Percentiles rank a stretch among this genome's conserved stretches.
These are phyloP conservation scores for Rhynchonycteris naso DNA, from an alignment of 2,797 vertebrate species.

Conservation along the genomic window DNA sequence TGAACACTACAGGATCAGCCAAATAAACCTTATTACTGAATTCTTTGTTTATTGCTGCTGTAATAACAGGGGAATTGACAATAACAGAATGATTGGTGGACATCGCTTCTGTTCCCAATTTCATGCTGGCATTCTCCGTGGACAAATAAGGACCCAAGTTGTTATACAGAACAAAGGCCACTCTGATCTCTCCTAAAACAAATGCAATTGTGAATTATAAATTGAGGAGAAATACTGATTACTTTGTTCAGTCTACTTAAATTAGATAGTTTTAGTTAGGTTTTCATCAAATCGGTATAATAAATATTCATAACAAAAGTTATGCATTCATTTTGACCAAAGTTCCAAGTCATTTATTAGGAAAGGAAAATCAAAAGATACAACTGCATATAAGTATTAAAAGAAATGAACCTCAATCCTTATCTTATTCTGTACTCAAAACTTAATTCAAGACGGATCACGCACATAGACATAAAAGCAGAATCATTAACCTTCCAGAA, in stretches of 20 bases:
- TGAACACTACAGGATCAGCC: slow-evolving; percentile 97
- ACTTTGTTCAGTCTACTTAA: background rate
- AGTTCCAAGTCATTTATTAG: background rate
- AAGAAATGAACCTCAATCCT: background rate
- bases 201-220: slow-evolving; percentile 45
- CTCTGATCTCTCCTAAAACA: slow-evolving; percentile 95
- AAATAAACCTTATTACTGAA: slow-evolving; percentile 97
- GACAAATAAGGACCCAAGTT: slow-evolving; percentile 97
- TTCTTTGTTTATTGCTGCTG: slow-evolving; percentile 98
- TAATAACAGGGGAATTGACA: slow-evolving; percentile 97
- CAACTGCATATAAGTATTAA: background rate
- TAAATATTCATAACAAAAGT: background rate
- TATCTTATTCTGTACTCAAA: background rate
- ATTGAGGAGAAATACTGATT: background rate
- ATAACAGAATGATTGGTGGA: slow-evolving; percentile 97
- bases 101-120: slow-evolving; percentile 94
- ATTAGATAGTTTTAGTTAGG: background rate
- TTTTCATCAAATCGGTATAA: background rate
- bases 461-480: background rate
- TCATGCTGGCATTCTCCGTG: slow-evolving; percentile 98
- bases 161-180: slow-evolving; percentile 98
- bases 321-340: slow-evolving; percentile 25
- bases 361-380: background rate
- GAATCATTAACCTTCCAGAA: background rate
- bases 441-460: background rate